Base-by-base conservation (phyloP, 2,888 invertebrate species). In the Acleris literana region DNA sequence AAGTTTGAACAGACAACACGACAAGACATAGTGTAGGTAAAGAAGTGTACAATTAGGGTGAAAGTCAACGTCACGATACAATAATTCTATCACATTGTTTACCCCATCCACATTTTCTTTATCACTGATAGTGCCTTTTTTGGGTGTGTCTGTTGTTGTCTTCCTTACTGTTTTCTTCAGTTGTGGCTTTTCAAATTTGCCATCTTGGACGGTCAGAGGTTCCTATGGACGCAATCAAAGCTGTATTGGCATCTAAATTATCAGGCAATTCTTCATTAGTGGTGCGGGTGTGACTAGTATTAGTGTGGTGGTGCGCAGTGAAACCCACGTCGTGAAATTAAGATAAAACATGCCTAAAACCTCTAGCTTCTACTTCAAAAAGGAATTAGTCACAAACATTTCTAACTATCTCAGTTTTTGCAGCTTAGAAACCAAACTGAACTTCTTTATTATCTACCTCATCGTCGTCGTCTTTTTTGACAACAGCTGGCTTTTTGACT, bases 141-240 rank as follows among this genome's bases (percentile, higher is more conserved):
- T 88, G 70, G 87, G 82, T 76, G 87, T 83, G 71, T 87, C 88
- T 74, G 82, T 79, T 66, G 82, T 78, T 68, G 83, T 77, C 80
- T 86, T 90, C 88, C 85, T 91, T 71, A 80, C 80, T 74, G 83
- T 86, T 90, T 88, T 93, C 89, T 90, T 93, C 74, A 92, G 89
- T 72, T 89, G 85, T 71, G 92, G 92, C 70, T 83, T 85, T 83
- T 91, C 90, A 70, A 92, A 92, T 87, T 84, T 92, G 84, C 92
- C 92, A 77, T 83, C 90, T 77, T 88, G 87, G 78, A 88, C 86
- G 74, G 83, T 75, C 80, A 92, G 80, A 79, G 89, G 91, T 72
- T 85, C 91, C 92, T 92, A 91, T 72, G 80, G 72, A 89, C 83
- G 86, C 83, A 88, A 83, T 76, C 73, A 80, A 84, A 79, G 81